A percentile compares a stretch with the other conserved stretches of the same genome.
Conservation (phyloP, 1,140 invertebrate species). For the Macrocentrus cingulum region DNA sequence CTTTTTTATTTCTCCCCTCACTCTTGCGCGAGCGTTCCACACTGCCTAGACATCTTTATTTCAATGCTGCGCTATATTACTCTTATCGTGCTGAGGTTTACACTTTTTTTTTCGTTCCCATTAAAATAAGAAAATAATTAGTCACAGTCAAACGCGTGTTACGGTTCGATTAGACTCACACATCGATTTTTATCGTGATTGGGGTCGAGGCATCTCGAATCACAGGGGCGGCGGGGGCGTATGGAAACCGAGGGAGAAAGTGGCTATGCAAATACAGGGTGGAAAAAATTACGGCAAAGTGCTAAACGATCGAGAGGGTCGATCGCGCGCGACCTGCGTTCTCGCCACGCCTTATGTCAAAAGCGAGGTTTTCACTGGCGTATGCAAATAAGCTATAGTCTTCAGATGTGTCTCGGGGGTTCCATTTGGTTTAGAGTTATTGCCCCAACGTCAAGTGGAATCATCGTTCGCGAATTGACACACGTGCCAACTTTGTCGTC, state of each 20-base stretch:
- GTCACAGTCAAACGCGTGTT: constrained; percentile 33
- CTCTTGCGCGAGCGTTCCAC: no score
- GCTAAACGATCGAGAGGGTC: constrained; percentile 45
- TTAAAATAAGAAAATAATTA: not conserved
- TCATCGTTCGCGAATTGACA: constrained; percentile 28
- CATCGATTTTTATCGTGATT: constrained; percentile 40
- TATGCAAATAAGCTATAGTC: constrained; percentile 31
- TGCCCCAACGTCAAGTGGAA: constrained; percentile 29
- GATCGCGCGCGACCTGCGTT: not conserved
- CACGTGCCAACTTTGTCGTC: constrained; percentile 20
- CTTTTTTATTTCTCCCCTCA: not conserved
- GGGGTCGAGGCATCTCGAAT: constrained; percentile 4
- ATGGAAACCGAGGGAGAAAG: not conserved
- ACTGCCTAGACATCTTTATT: no score
- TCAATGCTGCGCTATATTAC: no score
- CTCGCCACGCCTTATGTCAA: constrained; percentile 43
- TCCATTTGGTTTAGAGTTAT: constrained; percentile 34
- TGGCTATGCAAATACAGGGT: constrained; percentile 45
- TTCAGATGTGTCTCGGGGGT: constrained; percentile 29
- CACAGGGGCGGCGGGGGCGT: not conserved
- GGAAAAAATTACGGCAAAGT: constrained; percentile 50
- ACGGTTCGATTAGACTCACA: constrained; percentile 41
- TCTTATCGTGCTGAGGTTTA: no score
- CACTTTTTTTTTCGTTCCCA: not conserved
- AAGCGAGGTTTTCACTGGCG: constrained; percentile 28